phyloP scores from a whole-genome alignment of 2,113 vertebrate species.

The Haliaeetus leucogaster region DNA sequence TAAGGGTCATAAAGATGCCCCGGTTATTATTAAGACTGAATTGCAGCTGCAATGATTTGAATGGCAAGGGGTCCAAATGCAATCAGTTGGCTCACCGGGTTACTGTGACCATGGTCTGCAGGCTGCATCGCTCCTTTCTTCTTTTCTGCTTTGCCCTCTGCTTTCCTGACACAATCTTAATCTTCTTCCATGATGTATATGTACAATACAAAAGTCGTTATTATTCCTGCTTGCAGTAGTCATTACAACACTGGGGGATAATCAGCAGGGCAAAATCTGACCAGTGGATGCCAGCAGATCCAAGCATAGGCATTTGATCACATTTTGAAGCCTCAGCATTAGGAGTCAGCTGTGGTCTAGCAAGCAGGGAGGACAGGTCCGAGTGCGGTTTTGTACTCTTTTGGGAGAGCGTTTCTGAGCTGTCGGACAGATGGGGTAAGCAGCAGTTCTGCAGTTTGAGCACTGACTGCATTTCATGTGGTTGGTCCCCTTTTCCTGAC shows the following conservation, averaged over 20 bases:
- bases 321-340: background rate
- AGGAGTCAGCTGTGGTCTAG: background rate
- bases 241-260: background rate
- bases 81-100: background rate
- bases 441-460: background rate
- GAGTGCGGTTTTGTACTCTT: background rate
- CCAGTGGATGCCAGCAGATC: background rate
- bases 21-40: background rate
- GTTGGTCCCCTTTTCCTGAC: background rate
- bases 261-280: background rate
- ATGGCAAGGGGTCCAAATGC: background rate
- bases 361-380: background rate
- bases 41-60: background rate
- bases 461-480: rapidly evolving
- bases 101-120: background rate
- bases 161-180: background rate
- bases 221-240: background rate
- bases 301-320: background rate
- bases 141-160: background rate
- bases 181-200: background rate
- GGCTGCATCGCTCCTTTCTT: background rate
- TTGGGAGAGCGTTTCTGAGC: background rate
- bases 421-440: background rate
- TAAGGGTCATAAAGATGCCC: background rate
- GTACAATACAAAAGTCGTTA: background rate